Percentiles rank a stretch among this genome's conserved stretches.
phyloP scores from a whole-genome alignment of 2,888 invertebrate genomes.

The Omphaloscelis lunosa region DNA sequence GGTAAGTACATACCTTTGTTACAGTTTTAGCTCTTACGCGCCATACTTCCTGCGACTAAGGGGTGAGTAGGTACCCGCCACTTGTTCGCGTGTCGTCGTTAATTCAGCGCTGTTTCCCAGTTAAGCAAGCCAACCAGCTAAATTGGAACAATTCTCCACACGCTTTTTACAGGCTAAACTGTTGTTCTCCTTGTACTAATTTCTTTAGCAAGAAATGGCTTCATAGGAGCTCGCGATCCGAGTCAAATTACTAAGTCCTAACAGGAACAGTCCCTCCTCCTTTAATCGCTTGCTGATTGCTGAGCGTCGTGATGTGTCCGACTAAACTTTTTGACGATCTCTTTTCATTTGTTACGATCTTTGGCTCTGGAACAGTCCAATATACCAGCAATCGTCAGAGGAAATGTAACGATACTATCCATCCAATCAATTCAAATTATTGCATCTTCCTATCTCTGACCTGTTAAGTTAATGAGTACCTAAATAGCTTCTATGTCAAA shows the following conservation, averaged over 20 bases:
- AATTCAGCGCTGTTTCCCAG: constrained; percentile 43
- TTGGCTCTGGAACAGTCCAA: neutral
- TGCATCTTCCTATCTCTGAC: neutral
- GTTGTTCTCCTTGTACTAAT: constrained; percentile 15
- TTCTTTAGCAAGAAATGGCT: neutral
- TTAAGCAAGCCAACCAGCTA: constrained; percentile 19
- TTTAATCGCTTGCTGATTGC: neutral
- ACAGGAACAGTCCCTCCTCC: neutral
- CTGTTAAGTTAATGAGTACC: neutral
- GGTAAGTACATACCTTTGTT: neutral
- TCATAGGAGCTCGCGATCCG: neutral
- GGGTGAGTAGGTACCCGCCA: constrained; percentile 29
- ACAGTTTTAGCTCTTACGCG: constrained; percentile 13
- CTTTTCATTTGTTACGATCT: neutral
- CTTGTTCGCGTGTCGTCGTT: constrained; percentile 47
- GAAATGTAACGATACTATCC: neutral
- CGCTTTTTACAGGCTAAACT: constrained; percentile 18
- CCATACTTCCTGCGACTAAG: constrained; percentile 25
- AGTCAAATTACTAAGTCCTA: neutral
- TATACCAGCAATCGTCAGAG: neutral
- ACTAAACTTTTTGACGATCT: neutral
- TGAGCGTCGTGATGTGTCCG: neutral
- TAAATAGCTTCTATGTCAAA: neutral
- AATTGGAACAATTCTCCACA: constrained; percentile 52
- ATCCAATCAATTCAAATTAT: neutral